Conservation (phyloP, 2,888 invertebrate genomes). For the Apamea epomidion region DNA sequence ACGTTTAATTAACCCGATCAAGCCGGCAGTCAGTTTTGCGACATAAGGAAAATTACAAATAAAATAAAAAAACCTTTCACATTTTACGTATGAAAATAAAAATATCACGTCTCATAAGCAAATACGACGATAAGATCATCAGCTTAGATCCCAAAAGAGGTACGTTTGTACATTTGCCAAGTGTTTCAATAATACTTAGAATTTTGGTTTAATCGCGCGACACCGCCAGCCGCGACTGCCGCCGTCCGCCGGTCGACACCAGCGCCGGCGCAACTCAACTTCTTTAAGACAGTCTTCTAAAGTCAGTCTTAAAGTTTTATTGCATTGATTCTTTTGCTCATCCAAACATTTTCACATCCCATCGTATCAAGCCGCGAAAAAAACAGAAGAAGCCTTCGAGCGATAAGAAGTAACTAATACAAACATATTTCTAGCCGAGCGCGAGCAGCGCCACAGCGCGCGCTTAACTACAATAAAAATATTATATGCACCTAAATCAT, state of each 20-base stretch:
- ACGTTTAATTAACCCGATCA: slow-evolving; percentile 63
- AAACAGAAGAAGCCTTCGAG: slow-evolving; percentile 76
- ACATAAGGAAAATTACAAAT: slow-evolving; percentile 57
- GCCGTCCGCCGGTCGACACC: slow-evolving; percentile 37
- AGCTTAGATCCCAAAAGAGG: slow-evolving; percentile 59
- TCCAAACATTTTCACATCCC: slow-evolving; percentile 76
- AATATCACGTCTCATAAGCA: slow-evolving; percentile 71
- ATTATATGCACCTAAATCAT: slow-evolving; percentile 80
- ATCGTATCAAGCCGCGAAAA: slow-evolving; percentile 74
- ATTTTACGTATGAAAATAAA: slow-evolving; percentile 76
- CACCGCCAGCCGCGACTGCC: slow-evolving; percentile 57
- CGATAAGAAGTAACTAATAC: slow-evolving; percentile 72
- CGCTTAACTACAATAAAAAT: slow-evolving; percentile 72
- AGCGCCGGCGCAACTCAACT: slow-evolving; percentile 70
- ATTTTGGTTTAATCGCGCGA: slow-evolving; percentile 77
- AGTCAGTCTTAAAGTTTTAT: slow-evolving; percentile 90
- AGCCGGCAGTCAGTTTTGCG: slow-evolving; percentile 65
- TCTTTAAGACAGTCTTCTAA: slow-evolving; percentile 90
- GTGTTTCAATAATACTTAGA: slow-evolving; percentile 74
- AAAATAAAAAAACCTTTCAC: slow-evolving; percentile 68
- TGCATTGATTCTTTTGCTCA: slow-evolving; percentile 87
- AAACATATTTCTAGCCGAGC: slow-evolving; percentile 56
- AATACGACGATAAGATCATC: slow-evolving; percentile 66
- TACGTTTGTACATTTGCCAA: slow-evolving; percentile 60
- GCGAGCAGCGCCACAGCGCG: slow-evolving; percentile 43